phyloP scores from a whole-genome alignment of 2,888 invertebrate species.

The Dicyrtomina minuta region DNA sequence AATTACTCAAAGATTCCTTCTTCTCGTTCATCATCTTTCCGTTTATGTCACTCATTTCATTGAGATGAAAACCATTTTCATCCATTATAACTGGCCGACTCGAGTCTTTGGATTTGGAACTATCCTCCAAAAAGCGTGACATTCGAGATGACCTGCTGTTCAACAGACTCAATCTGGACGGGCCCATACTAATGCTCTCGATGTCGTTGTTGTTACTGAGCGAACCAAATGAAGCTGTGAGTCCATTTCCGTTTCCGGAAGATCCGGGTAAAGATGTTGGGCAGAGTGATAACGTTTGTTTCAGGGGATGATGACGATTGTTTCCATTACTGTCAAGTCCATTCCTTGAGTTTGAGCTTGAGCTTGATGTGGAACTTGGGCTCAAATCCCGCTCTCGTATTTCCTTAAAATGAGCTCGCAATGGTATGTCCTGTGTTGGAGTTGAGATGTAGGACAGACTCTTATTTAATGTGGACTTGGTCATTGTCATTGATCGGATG shows the following conservation, averaged over 20 bases:
- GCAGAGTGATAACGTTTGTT: slow-evolving; percentile 8
- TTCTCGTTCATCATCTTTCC: slow-evolving; percentile 11
- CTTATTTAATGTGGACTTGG: not conserved
- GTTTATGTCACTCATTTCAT: slow-evolving; percentile 50
- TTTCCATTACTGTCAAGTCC: not conserved
- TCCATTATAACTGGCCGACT: slow-evolving; percentile 36
- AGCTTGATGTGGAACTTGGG: no score
- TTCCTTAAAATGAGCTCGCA: slow-evolving; percentile 8
- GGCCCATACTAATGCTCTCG: not conserved
- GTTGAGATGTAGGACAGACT: slow-evolving; percentile 16
- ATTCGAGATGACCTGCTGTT: not conserved
- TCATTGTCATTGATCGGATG: not conserved
- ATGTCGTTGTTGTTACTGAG: not conserved
- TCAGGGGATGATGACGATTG: slow-evolving; percentile 5
- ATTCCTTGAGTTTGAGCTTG: not conserved
- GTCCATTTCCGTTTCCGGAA: slow-evolving; percentile 28
- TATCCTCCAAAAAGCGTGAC: not conserved
- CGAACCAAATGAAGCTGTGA: not conserved
- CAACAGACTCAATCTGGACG: not conserved
- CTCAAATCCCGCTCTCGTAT: not conserved
- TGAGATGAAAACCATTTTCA: slow-evolving; percentile 48
- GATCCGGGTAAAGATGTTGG: slow-evolving; percentile 10
- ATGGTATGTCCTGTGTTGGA: slow-evolving; percentile 4
- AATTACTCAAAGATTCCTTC: slow-evolving; percentile 60
- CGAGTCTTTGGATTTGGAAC: slow-evolving; percentile 5